Base-by-base conservation (phyloP, 2,888 invertebrate species). In the Trachelus troglodyta region DNA sequence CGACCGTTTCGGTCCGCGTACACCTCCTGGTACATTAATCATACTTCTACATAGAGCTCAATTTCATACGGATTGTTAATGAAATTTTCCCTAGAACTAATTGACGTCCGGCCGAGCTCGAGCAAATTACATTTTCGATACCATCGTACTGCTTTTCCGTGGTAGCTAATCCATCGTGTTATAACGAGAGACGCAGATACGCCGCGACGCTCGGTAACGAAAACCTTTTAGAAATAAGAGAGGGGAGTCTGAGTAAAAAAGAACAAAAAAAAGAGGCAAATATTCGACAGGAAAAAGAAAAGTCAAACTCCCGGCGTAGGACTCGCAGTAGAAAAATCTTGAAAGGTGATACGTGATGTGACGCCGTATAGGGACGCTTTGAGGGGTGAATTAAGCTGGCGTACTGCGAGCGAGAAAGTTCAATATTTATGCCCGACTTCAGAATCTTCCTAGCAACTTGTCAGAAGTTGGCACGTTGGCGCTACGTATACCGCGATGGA, bases 71-170 rank as follows among this genome's bases (percentile, higher is more conserved):
- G 34, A 71, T 71, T 71, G 71, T 71, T 71, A 71, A 71, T 71
- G 71, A 71, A 71, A 71, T 71, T 71, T 71, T 71, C 71, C 71
- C 71, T 71, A 71, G 31, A 71, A 71, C 71, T 71, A 71, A 71
- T 71, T 71, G 71, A 71, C 71, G 71, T 74, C 37, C 74, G 75
- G 79, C 78, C 77, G 76, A 74, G 81, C 71, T 80, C 69, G 73
- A 77, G 81, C 79, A 81, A 81, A 81, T 81, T 81, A 77, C 81
- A 81, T 81, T 81, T 81, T 73, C 71, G 71, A 71, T 71, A 71
- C 31, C 31, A 1, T 71, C 71, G 12, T 23, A 71, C 31, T 71
- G 33, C 31, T 31, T 4, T 71, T 34, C 34, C 71, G 15, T 31
- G 33, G 31, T 34, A 31, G 71, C 23, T 34, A 12, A 33, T 34